Base-by-base conservation (phyloP, 2,888 invertebrate species). In the Sarcophaga variegata region DNA sequence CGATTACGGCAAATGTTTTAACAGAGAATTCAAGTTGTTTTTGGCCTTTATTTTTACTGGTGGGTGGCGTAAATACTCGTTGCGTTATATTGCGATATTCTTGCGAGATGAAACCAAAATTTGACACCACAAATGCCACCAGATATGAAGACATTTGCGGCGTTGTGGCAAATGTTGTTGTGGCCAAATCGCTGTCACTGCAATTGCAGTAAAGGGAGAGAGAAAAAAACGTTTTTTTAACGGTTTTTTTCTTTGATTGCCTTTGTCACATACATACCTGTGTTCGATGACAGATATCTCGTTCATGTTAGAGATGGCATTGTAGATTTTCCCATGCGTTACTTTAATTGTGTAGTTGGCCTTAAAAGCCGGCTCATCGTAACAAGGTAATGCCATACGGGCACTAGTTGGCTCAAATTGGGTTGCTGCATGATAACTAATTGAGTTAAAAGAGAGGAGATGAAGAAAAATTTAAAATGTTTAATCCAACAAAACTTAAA, bases 101-200 rank as follows among this genome's bases (percentile, higher is more conserved):
- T 85, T 94, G 94, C 11, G 92, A 92, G 20, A 91, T 92, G 60
- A 89, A 86, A 17, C 90, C 90, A 86, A 95, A 95, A 90, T 95
- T 94, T 0, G 97, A 97, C 1, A 98, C 95, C 6, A 97, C 94
- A 90, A 98, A 96, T 0, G 98, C 98, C 2, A 98, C 95, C 10
- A 98, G 94, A 90, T 98, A 98, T 0, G 97, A 95, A 2, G 97
- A 96, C 96, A 97, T 97, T 14, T 94, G 92, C 0, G 94, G 93
- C 0, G 95, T 95, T 67, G 94, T 94, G 85, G 93, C 91, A 84
- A 95, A 95, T 81, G 94, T 90, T 2, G 93, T 93, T 62, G 92
- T 93, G 12, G 88, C 88, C 85, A 91, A 89, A 71, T 86, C 82
- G 62, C 80, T 88, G 4, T 76, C 82, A 45, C 87, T 88, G 85